Conservation (phyloP, 2,888 invertebrate genomes). For the Hipparchia sbordonii region DNA sequence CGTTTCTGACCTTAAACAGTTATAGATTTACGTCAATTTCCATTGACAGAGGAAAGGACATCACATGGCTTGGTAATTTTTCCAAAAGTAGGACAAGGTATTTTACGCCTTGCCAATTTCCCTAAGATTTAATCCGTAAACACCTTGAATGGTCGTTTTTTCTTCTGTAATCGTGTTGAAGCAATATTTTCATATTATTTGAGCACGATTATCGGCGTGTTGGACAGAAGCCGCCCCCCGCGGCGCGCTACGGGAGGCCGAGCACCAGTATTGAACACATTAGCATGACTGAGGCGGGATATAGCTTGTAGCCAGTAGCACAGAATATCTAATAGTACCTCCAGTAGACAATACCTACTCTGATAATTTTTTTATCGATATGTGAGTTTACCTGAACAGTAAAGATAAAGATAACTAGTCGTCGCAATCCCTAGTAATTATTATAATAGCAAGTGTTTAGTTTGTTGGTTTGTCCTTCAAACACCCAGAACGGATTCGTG, state of each 20-base stretch:
- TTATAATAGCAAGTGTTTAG: no score
- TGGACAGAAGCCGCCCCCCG: slow-evolving; percentile 70
- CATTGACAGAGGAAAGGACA: no score
- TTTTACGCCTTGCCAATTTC: not conserved
- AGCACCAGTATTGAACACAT: slow-evolving; percentile 34
- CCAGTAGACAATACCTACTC: no score
- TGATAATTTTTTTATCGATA: no score
- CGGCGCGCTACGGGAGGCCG: slow-evolving; percentile 64
- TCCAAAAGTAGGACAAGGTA: not conserved
- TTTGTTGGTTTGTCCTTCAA: no score
- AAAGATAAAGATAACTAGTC: no score
- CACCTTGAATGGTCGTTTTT: slow-evolving; percentile 41
- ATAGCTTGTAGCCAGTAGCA: not conserved
- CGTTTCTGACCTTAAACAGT: no score
- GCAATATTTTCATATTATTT: slow-evolving; percentile 69
- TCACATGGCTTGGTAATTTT: no score
- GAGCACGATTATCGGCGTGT: slow-evolving; percentile 59
- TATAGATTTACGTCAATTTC: no score
- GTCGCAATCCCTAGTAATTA: no score
- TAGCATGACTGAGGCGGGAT: slow-evolving; percentile 11
- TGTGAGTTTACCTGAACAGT: no score
- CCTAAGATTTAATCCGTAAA: slow-evolving; percentile 21
- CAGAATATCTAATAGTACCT: not conserved
- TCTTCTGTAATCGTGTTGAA: slow-evolving; percentile 55
- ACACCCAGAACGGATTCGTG: no score